phyloP scores from a whole-genome alignment of 2,888 invertebrate species.

The Cataglyphis rosenhaueri region DNA sequence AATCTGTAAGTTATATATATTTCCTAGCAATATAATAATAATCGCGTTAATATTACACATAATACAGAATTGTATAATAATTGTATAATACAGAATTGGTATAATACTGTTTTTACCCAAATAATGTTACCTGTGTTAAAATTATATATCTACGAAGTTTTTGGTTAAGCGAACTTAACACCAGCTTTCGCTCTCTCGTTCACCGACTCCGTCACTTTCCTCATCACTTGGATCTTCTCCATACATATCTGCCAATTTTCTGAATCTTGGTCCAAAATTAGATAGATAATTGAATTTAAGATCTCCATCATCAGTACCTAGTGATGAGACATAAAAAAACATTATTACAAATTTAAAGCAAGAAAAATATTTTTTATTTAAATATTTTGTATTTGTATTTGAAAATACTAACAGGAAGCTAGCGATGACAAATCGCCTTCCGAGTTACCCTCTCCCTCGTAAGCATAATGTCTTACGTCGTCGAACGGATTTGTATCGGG shows the following conservation, averaged over 20 bases:
- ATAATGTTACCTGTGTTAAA: slow-evolving; percentile 43
- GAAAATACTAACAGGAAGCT: slow-evolving; percentile 91
- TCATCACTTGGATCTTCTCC: slow-evolving; percentile 95
- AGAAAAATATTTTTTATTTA: not conserved
- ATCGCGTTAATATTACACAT: not conserved
- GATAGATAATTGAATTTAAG: slow-evolving; percentile 97
- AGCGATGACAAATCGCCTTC: slow-evolving; percentile 97
- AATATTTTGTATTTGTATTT: not conserved
- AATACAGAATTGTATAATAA: not conserved
- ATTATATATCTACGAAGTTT: slow-evolving; percentile 37
- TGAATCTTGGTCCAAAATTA: slow-evolving; percentile 98
- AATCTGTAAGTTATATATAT: slow-evolving; percentile 20
- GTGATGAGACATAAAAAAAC: slow-evolving; percentile 17
- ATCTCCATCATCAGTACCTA: slow-evolving; percentile 95
- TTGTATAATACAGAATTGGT: not conserved
- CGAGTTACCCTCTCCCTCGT: slow-evolving; percentile 97
- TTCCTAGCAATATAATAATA: slow-evolving; percentile 13
- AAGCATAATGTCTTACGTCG: slow-evolving; percentile 98
- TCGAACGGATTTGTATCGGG: slow-evolving; percentile 97
- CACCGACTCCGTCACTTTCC: slow-evolving; percentile 91
- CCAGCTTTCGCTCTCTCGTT: slow-evolving; percentile 91
- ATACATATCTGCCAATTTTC: slow-evolving; percentile 97
- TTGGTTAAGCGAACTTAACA: slow-evolving; percentile 86
- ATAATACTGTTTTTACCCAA: not conserved
- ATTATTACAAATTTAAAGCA: not conserved